Evolutionary conservation across 2,113 vertebrate species (phyloP).

Genomic region (Odocoileus virginianus): DNA sequence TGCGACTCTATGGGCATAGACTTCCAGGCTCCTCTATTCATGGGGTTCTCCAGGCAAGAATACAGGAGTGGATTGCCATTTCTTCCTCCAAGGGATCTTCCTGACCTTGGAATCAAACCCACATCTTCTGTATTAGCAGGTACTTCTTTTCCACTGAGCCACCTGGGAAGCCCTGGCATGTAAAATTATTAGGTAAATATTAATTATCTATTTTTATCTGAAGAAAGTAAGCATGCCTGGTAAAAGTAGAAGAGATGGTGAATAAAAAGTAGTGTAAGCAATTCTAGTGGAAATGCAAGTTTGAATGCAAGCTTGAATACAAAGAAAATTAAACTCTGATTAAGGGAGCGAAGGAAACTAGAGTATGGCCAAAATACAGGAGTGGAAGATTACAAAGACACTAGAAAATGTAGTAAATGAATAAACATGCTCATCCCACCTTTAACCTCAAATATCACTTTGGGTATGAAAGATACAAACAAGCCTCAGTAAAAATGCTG

Average conservation of each 20-base stretch:
- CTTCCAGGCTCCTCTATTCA: not conserved
- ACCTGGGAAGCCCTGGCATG: not conserved
- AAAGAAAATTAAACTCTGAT: not conserved
- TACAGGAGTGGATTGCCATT: not conserved
- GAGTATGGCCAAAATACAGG: not conserved
- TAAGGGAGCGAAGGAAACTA: not conserved
- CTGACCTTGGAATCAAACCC: not conserved
- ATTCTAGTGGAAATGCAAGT: not conserved
- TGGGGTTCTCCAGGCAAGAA: not conserved
- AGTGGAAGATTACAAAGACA: not conserved
- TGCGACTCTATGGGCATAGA: not conserved
- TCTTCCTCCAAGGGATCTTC: not conserved
- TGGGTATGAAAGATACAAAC: constrained; percentile 34
- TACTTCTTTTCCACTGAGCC: not conserved
- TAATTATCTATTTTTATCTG: not conserved
- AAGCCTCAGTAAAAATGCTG: constrained; percentile 61
- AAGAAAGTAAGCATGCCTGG: not conserved
- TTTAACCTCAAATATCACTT: not conserved
- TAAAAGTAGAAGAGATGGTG: not conserved
- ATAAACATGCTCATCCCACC: not conserved
- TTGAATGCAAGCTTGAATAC: not conserved
- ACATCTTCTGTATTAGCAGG: not conserved
- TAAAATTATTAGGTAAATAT: not conserved
- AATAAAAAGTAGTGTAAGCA: not conserved
- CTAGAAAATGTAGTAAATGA: not conserved